Conservation (phyloP, 1,140 invertebrate species). For the Adelges cooleyi region DNA sequence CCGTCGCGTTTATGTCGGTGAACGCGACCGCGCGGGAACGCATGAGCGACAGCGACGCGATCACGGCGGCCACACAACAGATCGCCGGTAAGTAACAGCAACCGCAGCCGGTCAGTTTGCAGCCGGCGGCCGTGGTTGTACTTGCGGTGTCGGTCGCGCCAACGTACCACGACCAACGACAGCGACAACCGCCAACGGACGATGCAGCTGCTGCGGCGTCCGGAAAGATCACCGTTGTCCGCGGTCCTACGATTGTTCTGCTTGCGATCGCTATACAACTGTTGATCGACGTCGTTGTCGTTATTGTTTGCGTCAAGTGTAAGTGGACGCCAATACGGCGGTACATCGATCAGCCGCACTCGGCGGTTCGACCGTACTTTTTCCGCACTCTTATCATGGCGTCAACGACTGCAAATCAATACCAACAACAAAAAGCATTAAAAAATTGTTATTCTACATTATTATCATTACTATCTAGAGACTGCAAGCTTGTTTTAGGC, state of each 20-base stretch:
- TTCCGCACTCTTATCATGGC: slow-evolving; percentile 11
- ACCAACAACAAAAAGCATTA: not conserved
- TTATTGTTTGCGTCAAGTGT: not conserved
- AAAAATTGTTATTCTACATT: not conserved
- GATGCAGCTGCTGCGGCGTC: not conserved
- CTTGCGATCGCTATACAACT: not conserved
- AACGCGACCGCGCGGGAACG: slow-evolving; percentile 15
- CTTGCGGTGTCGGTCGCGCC: not conserved
- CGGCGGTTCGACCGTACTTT: not conserved
- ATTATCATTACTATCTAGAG: too few species aligned
- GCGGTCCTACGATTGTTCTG: not conserved
- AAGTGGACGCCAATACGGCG: not conserved
- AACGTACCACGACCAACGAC: not conserved
- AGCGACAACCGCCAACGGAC: not conserved
- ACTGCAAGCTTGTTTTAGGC: too few species aligned
- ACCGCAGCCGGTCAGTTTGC: slow-evolving; percentile 22
- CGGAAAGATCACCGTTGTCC: not conserved
- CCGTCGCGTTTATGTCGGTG: slow-evolving; percentile 10
- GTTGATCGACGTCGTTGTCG: not conserved
- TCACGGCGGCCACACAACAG: slow-evolving; percentile 26
- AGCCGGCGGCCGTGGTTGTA: slow-evolving; percentile 15
- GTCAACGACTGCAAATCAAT: too few species aligned
- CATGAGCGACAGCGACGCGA: slow-evolving; percentile 24
- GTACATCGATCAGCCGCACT: not conserved
- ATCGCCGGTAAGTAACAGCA: slow-evolving; percentile 23